phyloP scores from a whole-genome alignment of 2,797 vertebrate species.

The Euphonia xanthogaster region DNA sequence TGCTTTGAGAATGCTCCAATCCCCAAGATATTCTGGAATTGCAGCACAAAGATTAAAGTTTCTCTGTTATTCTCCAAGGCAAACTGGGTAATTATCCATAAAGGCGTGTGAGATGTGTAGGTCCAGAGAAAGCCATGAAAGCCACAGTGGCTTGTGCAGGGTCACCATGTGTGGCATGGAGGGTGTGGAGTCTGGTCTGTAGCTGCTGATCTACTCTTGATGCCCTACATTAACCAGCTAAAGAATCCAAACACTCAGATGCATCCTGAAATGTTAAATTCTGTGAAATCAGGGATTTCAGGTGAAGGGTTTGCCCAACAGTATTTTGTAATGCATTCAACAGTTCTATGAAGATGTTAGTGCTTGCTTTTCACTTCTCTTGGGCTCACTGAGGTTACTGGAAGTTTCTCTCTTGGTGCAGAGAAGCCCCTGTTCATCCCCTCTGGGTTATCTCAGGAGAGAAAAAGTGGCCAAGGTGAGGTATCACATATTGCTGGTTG shows the following conservation, averaged over 20 bases:
- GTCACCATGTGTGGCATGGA: background rate
- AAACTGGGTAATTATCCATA: background rate
- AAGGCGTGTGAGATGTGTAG: background rate
- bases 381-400: background rate
- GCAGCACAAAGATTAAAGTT: background rate
- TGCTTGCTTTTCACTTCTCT: background rate
- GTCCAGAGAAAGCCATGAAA: background rate
- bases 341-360: background rate
- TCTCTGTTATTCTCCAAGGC: background rate
- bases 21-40: background rate
- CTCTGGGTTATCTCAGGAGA: background rate
- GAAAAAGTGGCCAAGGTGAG: background rate
- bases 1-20: background rate
- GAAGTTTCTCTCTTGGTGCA: background rate
- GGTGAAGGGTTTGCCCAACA: background rate
- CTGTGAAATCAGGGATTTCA: background rate
- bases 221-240: background rate
- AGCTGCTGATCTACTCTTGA: background rate
- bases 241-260: background rate
- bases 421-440: background rate
- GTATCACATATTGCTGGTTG: fast-evolving
- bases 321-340: background rate
- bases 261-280: background rate
- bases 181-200: background rate
- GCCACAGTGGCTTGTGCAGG: background rate